These are phyloP conservation scores for Crotalus helleri DNA, from an alignment of 2,113 vertebrate genomes.

Conservation along the genomic window DNA sequence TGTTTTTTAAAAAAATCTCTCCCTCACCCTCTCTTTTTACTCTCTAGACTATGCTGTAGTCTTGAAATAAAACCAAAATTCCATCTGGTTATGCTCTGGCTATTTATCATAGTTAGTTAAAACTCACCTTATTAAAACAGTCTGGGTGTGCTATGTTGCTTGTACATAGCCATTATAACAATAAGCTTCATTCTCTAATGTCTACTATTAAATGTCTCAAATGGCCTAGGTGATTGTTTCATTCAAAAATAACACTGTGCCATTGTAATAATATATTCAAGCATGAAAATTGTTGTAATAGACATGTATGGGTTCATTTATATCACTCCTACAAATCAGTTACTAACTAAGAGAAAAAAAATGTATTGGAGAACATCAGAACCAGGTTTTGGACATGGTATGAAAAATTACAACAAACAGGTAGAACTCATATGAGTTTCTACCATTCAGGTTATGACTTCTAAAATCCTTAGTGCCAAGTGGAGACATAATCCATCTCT, in stretches of 20 bases:
- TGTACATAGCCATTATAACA: not conserved
- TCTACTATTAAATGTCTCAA: not conserved
- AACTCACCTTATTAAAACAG: not conserved
- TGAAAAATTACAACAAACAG: not conserved
- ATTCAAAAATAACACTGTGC: not conserved
- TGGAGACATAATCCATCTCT: not conserved
- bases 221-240: not conserved
- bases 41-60: not conserved
- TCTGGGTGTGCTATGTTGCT: not conserved
- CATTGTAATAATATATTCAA: fast-evolving
- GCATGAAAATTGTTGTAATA: not conserved
- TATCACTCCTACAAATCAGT: not conserved
- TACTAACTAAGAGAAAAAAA: not conserved
- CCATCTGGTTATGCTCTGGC: not conserved
- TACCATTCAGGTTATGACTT: not conserved
- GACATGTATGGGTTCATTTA: not conserved
- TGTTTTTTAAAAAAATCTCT: not conserved
- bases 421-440: not conserved
- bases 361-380: not conserved
- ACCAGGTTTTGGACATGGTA: not conserved
- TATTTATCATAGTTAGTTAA: not conserved
- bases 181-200: not conserved
- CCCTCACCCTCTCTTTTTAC: not conserved
- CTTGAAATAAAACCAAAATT: not conserved
- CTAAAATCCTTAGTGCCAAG: not conserved